Evolutionary conservation across 2,888 invertebrate genomes (phyloP).

Genomic region (Aelia acuminata): DNA sequence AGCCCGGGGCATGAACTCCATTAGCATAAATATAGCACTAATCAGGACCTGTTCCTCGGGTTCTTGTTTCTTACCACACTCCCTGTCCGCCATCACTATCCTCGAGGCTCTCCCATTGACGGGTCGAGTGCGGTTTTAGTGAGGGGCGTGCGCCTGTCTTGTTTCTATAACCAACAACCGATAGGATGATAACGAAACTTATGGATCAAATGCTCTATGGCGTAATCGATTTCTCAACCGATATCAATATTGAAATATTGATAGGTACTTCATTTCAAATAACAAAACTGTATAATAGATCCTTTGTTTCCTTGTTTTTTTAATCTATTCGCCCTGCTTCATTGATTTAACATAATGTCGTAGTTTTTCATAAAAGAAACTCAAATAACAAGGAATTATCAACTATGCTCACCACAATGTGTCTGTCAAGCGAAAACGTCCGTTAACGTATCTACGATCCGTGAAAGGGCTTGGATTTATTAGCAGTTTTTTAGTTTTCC

Average conservation of each 20-base stretch:
- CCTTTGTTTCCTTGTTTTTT: too few species aligned
- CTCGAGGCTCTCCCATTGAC: not conserved
- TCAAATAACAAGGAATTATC: too few species aligned
- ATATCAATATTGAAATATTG: not conserved
- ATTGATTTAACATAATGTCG: too few species aligned
- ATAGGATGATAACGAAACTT: not conserved
- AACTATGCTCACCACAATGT: too few species aligned
- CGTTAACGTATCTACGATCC: too few species aligned
- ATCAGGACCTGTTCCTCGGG: slow-evolving; percentile 21
- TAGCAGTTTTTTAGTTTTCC: too few species aligned
- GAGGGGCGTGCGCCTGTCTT: not conserved
- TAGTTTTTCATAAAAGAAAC: too few species aligned
- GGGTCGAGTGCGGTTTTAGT: not conserved
- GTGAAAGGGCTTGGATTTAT: too few species aligned
- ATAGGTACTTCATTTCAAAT: not conserved
- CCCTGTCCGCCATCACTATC: not conserved
- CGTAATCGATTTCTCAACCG: not conserved
- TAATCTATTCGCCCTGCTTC: too few species aligned
- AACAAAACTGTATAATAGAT: not conserved
- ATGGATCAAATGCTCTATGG: not conserved
- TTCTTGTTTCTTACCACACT: not conserved
- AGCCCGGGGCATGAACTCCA: not conserved
- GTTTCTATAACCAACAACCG: not conserved
- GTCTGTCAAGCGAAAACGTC: too few species aligned
- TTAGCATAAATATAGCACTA: slow-evolving; percentile 51